Base-by-base conservation (phyloP, 2,888 invertebrate species). In the Ormyrus pomaceus region DNA sequence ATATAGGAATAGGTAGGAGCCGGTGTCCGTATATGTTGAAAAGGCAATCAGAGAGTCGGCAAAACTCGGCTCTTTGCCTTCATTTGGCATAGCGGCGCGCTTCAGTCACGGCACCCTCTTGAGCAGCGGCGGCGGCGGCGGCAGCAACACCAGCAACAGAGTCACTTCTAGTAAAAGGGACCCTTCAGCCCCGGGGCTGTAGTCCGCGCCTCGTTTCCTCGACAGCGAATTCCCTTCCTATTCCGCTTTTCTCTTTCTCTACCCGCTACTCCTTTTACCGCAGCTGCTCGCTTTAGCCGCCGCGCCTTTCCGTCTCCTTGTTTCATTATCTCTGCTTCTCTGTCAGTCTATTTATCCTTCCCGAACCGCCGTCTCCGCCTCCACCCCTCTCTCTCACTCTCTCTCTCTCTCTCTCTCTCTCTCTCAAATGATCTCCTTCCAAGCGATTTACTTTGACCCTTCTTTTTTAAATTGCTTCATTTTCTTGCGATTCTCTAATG, bases 51-150 rank as follows among this genome's bases (percentile, higher is more conserved):
- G 74, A 65, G 64, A 65, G 74, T 56, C 66, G 34, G 50, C 58
- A 58, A 75, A 66, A 75, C 74, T 58, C 65, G 66, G 56, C 69
- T 64, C 72, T 64, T 77, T 79, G 70, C 72, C 81, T 72, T 77
- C 77, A 75, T 56, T 62, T 75, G 72, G 62, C 64, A 65, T 48
- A 62, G 46, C 70, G 13, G 34, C 4, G 34, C 51, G 62, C 66
- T 64, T 70, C 55, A n/a, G 51, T 53, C 55, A 51, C 66, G 70
- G 50, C 70, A 70, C 70, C 70, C 59, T 50, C 70, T 58, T 59
- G 65, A 73, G 62, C 64, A 11, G 1, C 45, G 11, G 9, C 56
- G 45, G 59, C 45, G 19, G 19, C n/a, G 11, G 48, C 34, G 34
- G 34, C 34, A 3, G 34, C 34, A 34, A 34, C 34, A 34, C 34